phyloP scores from a whole-genome alignment of 1,140 invertebrate species.

The Probaryconus sp. region DNA sequence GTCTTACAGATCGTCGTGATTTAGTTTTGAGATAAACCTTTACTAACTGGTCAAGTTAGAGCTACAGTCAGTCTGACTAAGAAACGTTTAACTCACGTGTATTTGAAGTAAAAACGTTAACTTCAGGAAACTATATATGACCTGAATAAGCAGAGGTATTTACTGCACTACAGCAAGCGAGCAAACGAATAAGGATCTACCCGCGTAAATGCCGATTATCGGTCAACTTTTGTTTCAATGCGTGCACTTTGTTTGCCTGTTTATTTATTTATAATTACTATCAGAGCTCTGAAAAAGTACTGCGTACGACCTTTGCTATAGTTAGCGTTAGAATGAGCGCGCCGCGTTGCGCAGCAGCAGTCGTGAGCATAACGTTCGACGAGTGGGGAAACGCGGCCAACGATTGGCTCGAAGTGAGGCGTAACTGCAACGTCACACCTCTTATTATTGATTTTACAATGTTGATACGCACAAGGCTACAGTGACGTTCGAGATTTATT shows the following conservation, averaged over 20 bases:
- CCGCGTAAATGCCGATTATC: background rate
- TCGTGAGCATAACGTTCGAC: background rate
- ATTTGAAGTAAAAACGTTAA: no score
- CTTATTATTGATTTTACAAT: conserved; percentile 77
- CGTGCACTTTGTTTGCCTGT: background rate
- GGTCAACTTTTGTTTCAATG: background rate
- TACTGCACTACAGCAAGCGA: no score
- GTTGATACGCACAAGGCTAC: conserved; percentile 71
- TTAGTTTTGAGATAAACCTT: no score
- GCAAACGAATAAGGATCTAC: background rate
- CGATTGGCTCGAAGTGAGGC: conserved; percentile 71
- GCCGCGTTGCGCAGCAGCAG: conserved; percentile 42
- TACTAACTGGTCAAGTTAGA: no score
- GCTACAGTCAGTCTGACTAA: no score
- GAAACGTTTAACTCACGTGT: no score
- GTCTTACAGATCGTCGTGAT: no score
- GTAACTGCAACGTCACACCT: conserved; percentile 73
- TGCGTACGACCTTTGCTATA: conserved; percentile 36
- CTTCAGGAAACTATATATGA: no score
- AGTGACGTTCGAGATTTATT: conserved; percentile 58
- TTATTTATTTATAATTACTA: background rate
- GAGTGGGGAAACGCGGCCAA: conserved; percentile 18
- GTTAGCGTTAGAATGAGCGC: conserved; percentile 69
- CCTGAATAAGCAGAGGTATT: no score
- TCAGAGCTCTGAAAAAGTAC: conserved; percentile 13